These are phyloP conservation scores for Bolborhynchus lineola DNA, from an alignment of 2,113 vertebrate genomes.

Conservation along the genomic window DNA sequence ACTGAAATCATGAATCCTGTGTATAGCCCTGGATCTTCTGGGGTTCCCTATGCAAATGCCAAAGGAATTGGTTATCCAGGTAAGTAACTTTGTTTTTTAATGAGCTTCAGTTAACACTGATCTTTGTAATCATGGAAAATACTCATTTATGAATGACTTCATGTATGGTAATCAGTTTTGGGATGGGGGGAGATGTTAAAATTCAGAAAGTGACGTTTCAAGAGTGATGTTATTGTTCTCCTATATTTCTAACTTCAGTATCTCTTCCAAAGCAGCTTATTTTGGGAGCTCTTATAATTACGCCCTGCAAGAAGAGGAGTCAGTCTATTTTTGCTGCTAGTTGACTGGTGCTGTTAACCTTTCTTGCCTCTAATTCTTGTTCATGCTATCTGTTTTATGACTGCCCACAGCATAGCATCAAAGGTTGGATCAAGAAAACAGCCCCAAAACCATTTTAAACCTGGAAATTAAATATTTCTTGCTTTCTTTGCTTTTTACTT, in stretches of 20 bases:
- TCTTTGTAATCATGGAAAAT: neutral
- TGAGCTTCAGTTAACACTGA: fast-evolving
- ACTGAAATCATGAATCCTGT: constrained; percentile 93
- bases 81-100: constrained; percentile 44
- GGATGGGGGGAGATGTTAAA: neutral
- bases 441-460: neutral
- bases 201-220: neutral
- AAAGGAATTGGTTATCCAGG: constrained; percentile 98
- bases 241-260: neutral
- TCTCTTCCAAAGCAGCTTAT: constrained; percentile 11
- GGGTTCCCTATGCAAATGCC: constrained; percentile 94
- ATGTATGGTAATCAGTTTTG: neutral
- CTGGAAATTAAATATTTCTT: neutral
- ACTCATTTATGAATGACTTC: neutral
- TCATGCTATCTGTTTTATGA: neutral
- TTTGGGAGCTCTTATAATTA: constrained; percentile 34
- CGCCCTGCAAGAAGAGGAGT: neutral
- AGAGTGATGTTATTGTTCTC: neutral
- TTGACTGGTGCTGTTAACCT: constrained; percentile 4
- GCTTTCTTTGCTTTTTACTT: neutral
- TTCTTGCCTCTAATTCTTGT: neutral
- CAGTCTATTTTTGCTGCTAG: constrained; percentile 1
- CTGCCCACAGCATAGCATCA: neutral
- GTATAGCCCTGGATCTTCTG: constrained; percentile 95
- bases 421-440: neutral